Percentiles rank a stretch among this genome's conserved stretches.
These are phyloP conservation scores for Cossypha dichroa DNA, from an alignment of 2,797 vertebrate genomes.

Conservation along the genomic window DNA sequence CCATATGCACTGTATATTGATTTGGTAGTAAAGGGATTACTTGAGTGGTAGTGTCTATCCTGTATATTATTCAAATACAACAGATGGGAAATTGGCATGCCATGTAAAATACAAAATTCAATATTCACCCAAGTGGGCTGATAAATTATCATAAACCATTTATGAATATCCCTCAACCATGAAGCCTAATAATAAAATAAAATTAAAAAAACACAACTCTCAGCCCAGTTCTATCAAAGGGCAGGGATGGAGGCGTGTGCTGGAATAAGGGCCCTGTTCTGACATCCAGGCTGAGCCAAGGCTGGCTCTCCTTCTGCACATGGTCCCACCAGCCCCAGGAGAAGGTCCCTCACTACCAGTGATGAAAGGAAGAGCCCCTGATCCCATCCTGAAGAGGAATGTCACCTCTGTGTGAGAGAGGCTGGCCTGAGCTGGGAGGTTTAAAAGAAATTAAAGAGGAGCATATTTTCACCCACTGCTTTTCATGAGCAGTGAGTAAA, in stretches of 20 bases:
- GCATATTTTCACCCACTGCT: not conserved
- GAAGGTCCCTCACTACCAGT: not conserved
- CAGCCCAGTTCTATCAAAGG: not conserved
- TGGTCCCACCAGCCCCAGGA: not conserved
- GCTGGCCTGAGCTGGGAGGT: not conserved
- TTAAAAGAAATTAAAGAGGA: not conserved
- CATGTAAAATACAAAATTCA: slow-evolving; percentile 69
- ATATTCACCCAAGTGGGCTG: slow-evolving; percentile 72
- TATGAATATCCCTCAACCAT: slow-evolving; percentile 73
- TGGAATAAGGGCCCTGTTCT: not conserved
- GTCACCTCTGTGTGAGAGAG: not conserved
- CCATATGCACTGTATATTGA: slow-evolving; percentile 67
- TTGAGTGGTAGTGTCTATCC: slow-evolving; percentile 56
- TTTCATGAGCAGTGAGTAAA: not conserved
- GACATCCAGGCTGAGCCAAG: not conserved
- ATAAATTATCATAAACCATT: slow-evolving; percentile 75
- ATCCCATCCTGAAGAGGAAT: not conserved
- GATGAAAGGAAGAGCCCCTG: not conserved
- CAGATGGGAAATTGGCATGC: slow-evolving; percentile 76
- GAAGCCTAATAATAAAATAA: slow-evolving; percentile 70
- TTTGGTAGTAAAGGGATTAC: slow-evolving; percentile 69
- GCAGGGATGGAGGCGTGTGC: not conserved
- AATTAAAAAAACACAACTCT: slow-evolving; percentile 40
- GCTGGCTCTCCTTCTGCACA: not conserved
- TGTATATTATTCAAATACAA: slow-evolving; percentile 72